Evolutionary conservation across 2,888 invertebrate species (phyloP).

Genomic region (Drosophila paucipuncta): DNA sequence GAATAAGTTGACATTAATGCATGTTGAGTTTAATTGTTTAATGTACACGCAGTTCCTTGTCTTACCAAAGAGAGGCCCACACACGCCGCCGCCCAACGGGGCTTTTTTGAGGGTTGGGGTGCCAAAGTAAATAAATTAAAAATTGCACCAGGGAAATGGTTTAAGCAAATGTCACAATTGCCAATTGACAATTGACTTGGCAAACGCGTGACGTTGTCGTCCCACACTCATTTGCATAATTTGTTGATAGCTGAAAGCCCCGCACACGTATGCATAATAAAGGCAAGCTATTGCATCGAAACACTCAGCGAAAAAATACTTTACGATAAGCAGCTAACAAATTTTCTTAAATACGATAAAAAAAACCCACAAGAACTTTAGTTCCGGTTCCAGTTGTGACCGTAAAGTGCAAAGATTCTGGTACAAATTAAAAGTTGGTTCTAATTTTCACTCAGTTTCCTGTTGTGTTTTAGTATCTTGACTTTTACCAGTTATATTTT

Average conservation of each 20-base stretch:
- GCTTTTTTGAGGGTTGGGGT: neutral
- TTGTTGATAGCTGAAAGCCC: conserved; percentile 57
- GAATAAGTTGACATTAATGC: conserved; percentile 81
- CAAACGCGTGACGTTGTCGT: conserved; percentile 48
- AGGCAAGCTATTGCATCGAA: conserved; percentile 42
- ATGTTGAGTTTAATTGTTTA: conserved; percentile 79
- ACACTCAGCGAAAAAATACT: neutral
- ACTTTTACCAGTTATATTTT: neutral
- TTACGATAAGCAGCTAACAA: neutral
- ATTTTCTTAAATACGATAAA: too few relatives aligned
- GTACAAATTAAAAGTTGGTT: neutral
- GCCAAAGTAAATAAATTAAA: conserved; percentile 49
- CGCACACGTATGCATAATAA: conserved; percentile 57
- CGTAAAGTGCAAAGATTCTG: neutral
- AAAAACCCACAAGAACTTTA: neutral
- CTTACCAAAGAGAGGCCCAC: conserved; percentile 37
- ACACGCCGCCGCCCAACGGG: conserved; percentile 31
- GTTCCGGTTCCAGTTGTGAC: neutral
- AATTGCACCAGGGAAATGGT: conserved; percentile 59
- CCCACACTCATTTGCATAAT: conserved; percentile 77
- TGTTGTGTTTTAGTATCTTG: neutral
- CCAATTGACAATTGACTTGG: conserved; percentile 56
- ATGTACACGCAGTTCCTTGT: conserved; percentile 75
- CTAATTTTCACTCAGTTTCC: neutral
- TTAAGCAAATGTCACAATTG: conserved; percentile 70